phyloP scores from a whole-genome alignment of 2,888 invertebrate species.

The Bimastos eiseni region DNA sequence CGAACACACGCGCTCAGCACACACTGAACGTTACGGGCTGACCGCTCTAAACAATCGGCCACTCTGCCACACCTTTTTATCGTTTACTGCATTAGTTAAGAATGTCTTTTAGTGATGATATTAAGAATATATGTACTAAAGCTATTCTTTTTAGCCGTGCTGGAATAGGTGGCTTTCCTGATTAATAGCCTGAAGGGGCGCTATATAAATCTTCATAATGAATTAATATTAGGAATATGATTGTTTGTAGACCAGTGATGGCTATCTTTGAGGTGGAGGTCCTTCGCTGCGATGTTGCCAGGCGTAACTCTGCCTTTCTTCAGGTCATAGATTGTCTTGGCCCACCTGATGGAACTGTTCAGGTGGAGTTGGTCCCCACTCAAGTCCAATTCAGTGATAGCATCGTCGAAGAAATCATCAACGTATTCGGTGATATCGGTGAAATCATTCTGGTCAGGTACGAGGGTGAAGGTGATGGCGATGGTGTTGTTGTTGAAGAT shows the following conservation, averaged over 20 bases:
- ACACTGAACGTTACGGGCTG: too few relatives aligned
- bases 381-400: conserved; percentile 74
- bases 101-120: too few relatives aligned
- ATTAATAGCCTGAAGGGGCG: too few relatives aligned
- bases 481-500: too few relatives aligned
- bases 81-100: too few relatives aligned
- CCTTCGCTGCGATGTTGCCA: conserved; percentile 76
- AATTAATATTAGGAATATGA: background rate
- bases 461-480: background rate
- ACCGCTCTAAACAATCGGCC: too few relatives aligned
- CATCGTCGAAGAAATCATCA: conserved; percentile 77
- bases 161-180: too few relatives aligned
- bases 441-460: conserved; percentile 83
- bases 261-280: conserved; percentile 87
- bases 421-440: conserved; percentile 78
- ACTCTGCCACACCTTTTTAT: too few relatives aligned
- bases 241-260: conserved; percentile 77
- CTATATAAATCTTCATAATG: too few relatives aligned
- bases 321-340: conserved; percentile 60
- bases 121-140: too few relatives aligned
- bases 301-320: conserved; percentile 78
- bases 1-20: too few relatives aligned
- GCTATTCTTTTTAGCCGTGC: too few relatives aligned
- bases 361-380: conserved; percentile 67
- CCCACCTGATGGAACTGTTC: conserved; percentile 90